Conservation (phyloP, 2,113 vertebrate genomes). For the Cyanocitta stelleri region DNA sequence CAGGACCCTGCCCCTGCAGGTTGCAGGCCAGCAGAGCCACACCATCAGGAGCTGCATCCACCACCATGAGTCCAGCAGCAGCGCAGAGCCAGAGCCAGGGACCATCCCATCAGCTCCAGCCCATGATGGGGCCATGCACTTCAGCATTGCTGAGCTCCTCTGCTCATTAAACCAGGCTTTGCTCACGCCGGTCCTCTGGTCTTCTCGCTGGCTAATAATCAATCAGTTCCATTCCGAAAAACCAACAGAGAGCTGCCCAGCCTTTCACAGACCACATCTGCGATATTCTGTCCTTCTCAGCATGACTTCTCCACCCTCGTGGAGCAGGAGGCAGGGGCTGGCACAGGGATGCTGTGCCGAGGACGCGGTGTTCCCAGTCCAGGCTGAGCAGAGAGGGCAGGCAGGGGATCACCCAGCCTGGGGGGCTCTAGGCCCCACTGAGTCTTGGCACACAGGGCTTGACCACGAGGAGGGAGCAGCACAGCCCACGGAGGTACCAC, state of each 20-base stretch:
- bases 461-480: accelerated
- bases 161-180: not conserved
- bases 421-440: accelerated
- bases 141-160: not conserved
- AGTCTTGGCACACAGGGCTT: accelerated
- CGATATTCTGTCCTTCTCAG: not conserved
- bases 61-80: accelerated
- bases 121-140: accelerated
- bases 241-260: not conserved
- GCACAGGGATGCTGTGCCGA: accelerated
- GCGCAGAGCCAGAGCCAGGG: not conserved
- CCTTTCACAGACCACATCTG: not conserved
- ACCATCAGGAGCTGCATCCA: not conserved
- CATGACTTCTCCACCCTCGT: accelerated
- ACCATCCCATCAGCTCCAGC: not conserved
- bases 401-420: not conserved
- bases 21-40: not conserved
- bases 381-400: not conserved
- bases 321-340: not conserved
- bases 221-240: not conserved
- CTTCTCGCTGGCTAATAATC: not conserved
- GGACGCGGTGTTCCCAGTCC: not conserved
- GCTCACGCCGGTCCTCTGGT: not conserved
- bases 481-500: accelerated
- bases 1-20: not conserved